phyloP scores from a whole-genome alignment of 2,888 invertebrate genomes.

The Lathronympha strigana region DNA sequence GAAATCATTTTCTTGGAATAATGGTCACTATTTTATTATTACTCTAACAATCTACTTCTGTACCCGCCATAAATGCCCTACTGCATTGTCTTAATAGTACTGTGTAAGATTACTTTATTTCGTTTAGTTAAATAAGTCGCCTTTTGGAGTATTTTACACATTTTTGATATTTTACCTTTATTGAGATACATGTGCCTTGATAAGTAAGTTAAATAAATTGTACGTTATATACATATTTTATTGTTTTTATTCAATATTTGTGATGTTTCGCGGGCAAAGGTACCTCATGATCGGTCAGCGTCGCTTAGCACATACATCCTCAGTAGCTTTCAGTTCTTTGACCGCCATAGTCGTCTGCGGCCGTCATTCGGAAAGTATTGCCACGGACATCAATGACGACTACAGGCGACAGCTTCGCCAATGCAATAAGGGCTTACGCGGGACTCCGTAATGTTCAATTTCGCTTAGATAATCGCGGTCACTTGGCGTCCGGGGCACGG shows the following conservation, averaged over 20 bases:
- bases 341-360: no score
- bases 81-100: constrained; percentile 28
- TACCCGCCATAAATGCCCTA: constrained; percentile 34
- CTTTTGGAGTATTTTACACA: constrained; percentile 36
- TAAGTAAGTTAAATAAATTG: constrained; percentile 33
- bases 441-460: no score
- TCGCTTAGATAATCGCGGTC: no score
- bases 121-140: constrained; percentile 27
- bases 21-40: constrained; percentile 7
- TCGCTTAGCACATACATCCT: no score
- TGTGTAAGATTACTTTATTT: constrained; percentile 12
- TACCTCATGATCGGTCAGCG: no score
- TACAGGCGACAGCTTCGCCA: no score
- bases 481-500: no score
- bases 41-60: constrained; percentile 12
- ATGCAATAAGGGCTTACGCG: no score
- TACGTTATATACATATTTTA: constrained; percentile 11
- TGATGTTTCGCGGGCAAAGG: not conserved
- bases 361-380: no score
- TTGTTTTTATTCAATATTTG: constrained; percentile 21
- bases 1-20: not conserved
- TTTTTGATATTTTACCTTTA: constrained; percentile 32
- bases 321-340: no score
- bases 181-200: constrained; percentile 5
- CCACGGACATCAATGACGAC: no score